Base-by-base conservation (phyloP, 2,888 invertebrate genomes). In the Megaustenia siamemsis region DNA sequence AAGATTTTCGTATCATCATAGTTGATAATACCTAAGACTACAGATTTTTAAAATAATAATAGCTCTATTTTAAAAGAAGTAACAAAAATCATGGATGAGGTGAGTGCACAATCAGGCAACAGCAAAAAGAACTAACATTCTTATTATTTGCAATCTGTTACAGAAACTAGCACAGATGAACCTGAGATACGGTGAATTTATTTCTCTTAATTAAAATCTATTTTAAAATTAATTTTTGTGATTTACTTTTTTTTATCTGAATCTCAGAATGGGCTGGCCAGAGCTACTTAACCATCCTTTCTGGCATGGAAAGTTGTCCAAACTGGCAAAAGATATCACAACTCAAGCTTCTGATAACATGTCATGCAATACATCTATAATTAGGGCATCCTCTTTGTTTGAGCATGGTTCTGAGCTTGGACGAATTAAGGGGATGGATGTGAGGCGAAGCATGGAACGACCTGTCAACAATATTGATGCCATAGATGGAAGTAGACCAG, bases 261-360 rank as follows among this genome's bases (percentile, higher is more conserved):
- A 15, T 28, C 28, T 45, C 15, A 93, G 94, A 84, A 77, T 94
- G 43, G 90, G 90, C 38, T 94, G 94, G 94, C 90, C 90, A 28
- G 92, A 91, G n/a, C 89, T 94, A 66, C 92, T 94, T 28, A 90
- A 88, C 32, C 94, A 94, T 86, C 88, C 92, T 6, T 94, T 94
- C 88, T 94, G 94, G 94, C 90, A 93, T 84, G 93, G 92, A 12
- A 88, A 89, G 28, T 89, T 94, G 43, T 87, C 89, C 21, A 90
- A 92, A 77, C 89, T 94, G 69, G 90, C 92, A 32, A 91, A 91
- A 82, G 93, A 93, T 73, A 87, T 90, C 53, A 88, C 88, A 38
- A 6, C 66, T 18, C 35, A 21, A 24, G 89, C 90, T 21, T 90
- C 90, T 71, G 91, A 90, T 68, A 87, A 90, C 1, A 87, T 86